Evolutionary conservation across 2,113 vertebrate species (phyloP).

Genomic region (Cottus gobio): DNA sequence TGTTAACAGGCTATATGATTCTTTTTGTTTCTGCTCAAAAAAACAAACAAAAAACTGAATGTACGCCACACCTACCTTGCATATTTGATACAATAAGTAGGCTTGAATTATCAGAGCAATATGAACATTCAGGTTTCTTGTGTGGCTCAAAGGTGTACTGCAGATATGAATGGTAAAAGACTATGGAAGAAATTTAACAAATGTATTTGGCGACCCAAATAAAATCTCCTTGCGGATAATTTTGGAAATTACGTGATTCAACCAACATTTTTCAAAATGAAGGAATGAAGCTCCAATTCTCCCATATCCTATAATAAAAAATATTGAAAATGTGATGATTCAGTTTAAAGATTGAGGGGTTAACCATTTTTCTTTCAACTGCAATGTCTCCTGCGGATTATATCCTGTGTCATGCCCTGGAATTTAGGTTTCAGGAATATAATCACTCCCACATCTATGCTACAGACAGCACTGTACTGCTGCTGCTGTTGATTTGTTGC

Average conservation of each 20-base stretch:
- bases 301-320: neutral
- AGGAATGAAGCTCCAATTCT: neutral
- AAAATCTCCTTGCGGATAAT: neutral
- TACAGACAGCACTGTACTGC: neutral
- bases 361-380: neutral
- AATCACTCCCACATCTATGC: neutral
- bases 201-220: neutral
- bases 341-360: neutral
- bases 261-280: neutral
- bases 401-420: neutral
- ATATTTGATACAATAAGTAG: neutral
- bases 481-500: slow-evolving; percentile 29
- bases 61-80: neutral
- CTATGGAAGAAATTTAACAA: neutral
- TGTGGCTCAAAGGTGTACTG: neutral
- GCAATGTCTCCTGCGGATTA: slow-evolving; percentile 2
- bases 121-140: neutral
- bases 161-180: neutral
- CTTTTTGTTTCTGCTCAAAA: neutral
- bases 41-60: neutral
- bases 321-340: neutral
- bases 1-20: neutral
- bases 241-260: neutral
- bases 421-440: slow-evolving; percentile 7
- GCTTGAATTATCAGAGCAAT: neutral